phyloP scores from a whole-genome alignment of 2,888 invertebrate genomes.

The Cheilosia vulpina region DNA sequence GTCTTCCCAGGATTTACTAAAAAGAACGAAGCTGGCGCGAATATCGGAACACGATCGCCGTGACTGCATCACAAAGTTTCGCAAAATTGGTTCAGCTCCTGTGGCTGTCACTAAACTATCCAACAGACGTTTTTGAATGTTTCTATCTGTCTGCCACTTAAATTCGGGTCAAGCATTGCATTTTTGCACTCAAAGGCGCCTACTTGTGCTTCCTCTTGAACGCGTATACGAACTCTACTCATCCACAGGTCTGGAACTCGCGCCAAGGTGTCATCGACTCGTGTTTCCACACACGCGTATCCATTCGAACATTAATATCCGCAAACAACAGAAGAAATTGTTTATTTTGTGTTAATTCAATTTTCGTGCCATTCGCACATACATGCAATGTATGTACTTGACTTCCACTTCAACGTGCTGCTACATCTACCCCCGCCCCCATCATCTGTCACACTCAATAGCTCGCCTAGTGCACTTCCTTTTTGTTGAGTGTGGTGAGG shows the following conservation, averaged over 20 bases:
- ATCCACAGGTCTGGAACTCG: neutral
- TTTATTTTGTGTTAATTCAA: constrained; percentile 56
- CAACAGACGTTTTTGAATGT: too few relatives aligned
- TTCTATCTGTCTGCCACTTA: too few relatives aligned
- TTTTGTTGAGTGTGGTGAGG: neutral
- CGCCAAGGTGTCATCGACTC: constrained; percentile 46
- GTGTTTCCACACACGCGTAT: constrained; percentile 27
- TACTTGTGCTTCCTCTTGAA: neutral
- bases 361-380: constrained; percentile 48
- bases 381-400: constrained; percentile 10
- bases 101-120: too few relatives aligned
- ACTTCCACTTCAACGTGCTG: constrained; percentile 5
- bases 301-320: neutral
- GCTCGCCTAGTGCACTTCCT: constrained; percentile 41
- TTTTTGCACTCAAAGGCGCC: constrained; percentile 3
- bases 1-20: too few relatives aligned
- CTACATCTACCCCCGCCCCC: neutral
- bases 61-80: too few relatives aligned
- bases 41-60: too few relatives aligned
- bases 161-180: too few relatives aligned
- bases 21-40: too few relatives aligned
- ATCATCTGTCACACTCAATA: constrained; percentile 45
- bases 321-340: constrained; percentile 2
- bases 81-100: too few relatives aligned
- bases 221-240: neutral